phyloP scores from a whole-genome alignment of 2,113 vertebrate species.

The Craseonycteris thonglongyai region DNA sequence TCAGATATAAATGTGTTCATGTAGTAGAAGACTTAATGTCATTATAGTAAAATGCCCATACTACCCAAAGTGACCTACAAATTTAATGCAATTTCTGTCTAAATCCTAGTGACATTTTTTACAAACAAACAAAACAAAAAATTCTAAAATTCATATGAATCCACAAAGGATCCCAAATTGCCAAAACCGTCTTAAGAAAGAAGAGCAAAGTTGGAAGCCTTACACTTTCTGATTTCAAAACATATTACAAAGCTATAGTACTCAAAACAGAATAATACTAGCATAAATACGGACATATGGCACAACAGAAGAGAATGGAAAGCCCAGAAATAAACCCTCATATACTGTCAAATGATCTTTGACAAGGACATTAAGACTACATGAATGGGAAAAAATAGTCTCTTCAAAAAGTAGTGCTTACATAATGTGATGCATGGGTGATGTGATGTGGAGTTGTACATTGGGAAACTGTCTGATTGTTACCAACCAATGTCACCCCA shows the following conservation, averaged over 20 bases:
- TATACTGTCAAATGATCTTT: neutral
- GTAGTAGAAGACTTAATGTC: neutral
- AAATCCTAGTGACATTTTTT: neutral
- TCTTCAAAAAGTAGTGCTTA: neutral
- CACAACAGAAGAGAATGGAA: no score
- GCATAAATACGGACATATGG: no score
- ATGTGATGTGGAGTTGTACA: no score
- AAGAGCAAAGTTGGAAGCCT: neutral
- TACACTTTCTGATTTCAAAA: neutral
- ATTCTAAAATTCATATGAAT: neutral
- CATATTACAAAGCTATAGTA: neutral
- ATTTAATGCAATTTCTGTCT: neutral
- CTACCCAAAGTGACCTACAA: neutral
- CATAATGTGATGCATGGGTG: no score
- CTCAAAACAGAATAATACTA: neutral
- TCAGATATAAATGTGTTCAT: neutral
- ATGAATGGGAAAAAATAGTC: neutral
- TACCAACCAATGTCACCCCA: no score
- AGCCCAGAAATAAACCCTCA: no score
- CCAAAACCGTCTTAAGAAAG: neutral
- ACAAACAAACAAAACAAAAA: neutral
- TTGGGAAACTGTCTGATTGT: no score
- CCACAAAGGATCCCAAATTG: neutral
- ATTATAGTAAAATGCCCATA: neutral
- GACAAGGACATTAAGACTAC: neutral